A percentile compares a stretch with the other conserved stretches of the same genome.
These are phyloP conservation scores for Synanthedon vespiformis DNA, from an alignment of 2,888 invertebrate species.

Conservation along the genomic window DNA sequence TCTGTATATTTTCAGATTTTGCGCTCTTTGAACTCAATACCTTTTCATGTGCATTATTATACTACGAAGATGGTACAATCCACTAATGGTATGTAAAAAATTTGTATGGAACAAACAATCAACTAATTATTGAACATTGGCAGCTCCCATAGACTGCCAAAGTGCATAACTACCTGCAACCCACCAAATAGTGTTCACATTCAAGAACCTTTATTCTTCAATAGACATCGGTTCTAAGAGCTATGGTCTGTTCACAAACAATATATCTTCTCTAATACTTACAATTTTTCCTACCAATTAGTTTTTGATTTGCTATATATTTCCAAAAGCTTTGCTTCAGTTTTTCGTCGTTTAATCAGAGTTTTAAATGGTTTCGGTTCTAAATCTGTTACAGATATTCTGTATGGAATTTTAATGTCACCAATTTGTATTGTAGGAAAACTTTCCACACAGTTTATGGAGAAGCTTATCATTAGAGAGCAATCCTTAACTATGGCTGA, in stretches of 20 bases:
- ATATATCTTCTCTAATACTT: not conserved
- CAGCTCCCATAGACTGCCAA: no score
- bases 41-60: no score
- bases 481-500: constrained; percentile 79
- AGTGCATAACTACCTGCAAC: no score
- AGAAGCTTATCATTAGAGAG: constrained; percentile 75
- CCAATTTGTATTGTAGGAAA: constrained; percentile 29
- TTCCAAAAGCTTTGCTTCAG: constrained; percentile 32
- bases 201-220: no score
- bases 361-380: constrained; percentile 72
- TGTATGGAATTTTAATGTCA: constrained; percentile 52
- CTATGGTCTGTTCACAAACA: not conserved
- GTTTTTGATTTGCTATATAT: constrained; percentile 20
- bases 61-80: no score
- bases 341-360: constrained; percentile 35
- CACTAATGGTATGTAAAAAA: no score
- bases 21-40: no score
- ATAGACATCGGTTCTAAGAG: no score
- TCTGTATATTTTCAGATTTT: no score
- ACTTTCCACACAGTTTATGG: constrained; percentile 18
- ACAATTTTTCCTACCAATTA: constrained; percentile 6
- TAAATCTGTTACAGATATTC: constrained; percentile 74
- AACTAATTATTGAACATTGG: no score
- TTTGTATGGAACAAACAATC: no score
- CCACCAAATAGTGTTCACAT: no score